Evolutionary conservation across 53 echinoderm and acorn worm species (phyloP).

Genomic region (Temnopleurus reevesii): DNA sequence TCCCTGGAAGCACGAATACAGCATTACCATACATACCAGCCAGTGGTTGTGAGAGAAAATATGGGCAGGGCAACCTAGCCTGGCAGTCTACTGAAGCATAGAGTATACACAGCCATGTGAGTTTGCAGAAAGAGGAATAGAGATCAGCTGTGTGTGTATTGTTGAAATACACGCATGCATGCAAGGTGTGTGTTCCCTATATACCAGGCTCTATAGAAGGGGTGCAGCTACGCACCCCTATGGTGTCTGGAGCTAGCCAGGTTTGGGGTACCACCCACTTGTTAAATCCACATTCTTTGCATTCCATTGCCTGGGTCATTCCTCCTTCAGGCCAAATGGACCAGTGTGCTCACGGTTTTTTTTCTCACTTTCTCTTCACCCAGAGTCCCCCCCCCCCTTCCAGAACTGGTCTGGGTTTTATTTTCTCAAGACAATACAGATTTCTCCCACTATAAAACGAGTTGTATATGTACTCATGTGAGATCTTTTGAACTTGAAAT

Average conservation of each 20-base stretch:
- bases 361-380: not conserved
- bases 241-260: slow-evolving; percentile 10
- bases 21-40: not conserved
- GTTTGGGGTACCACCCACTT: slow-evolving; percentile 48
- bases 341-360: not conserved
- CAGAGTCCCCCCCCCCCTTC: not conserved
- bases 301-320: slow-evolving; percentile 46
- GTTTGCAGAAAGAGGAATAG: not conserved
- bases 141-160: not conserved
- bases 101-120: not conserved
- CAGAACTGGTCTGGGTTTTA: too few species aligned
- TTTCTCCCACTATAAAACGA: too few species aligned
- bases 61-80: not conserved
- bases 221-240: slow-evolving; percentile 23
- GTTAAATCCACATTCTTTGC: slow-evolving; percentile 46
- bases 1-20: not conserved
- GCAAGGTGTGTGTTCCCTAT: not conserved
- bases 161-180: not conserved
- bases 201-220: not conserved
- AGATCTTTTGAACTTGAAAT: too few species aligned
- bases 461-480: too few species aligned
- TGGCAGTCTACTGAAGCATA: not conserved
- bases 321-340: slow-evolving; percentile 8
- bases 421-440: too few species aligned
- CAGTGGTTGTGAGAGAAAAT: slow-evolving; percentile 16